phyloP scores from a whole-genome alignment of 2,888 invertebrate species.

The Perithous albicinctus region DNA sequence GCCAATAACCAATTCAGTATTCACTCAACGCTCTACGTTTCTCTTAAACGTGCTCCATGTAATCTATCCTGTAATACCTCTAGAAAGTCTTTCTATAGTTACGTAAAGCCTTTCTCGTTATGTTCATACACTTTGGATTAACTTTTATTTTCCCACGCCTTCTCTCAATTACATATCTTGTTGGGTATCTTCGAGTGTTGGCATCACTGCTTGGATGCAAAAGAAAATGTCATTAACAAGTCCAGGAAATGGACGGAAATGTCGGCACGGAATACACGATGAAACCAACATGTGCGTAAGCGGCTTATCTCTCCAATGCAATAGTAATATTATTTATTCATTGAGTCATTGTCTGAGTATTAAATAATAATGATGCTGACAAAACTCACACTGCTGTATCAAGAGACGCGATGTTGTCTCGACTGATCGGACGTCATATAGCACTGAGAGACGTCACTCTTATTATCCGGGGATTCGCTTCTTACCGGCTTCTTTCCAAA shows the following conservation, averaged over 20 bases:
- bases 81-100: slow-evolving; percentile 64
- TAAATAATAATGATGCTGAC: slow-evolving; percentile 3
- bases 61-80: slow-evolving; percentile 43
- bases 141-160: slow-evolving; percentile 19
- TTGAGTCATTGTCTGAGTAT: not conserved
- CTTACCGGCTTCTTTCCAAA: too few relatives aligned
- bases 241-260: not conserved
- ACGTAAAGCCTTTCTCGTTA: slow-evolving; percentile 46
- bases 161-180: slow-evolving; percentile 13
- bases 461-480: too few relatives aligned
- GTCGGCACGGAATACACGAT: not conserved
- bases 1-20: not conserved
- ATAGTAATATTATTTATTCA: not conserved
- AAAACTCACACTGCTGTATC: not conserved
- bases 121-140: slow-evolving; percentile 21
- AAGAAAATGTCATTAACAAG: not conserved
- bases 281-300: not conserved
- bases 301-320: not conserved
- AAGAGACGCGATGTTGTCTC: too few relatives aligned
- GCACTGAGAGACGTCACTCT: too few relatives aligned
- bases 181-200: not conserved
- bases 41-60: slow-evolving; percentile 10
- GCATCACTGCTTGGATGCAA: not conserved
- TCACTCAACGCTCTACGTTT: slow-evolving; percentile 16
- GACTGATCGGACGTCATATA: too few relatives aligned